phyloP scores from a whole-genome alignment of 2,888 invertebrate genomes.

The Prosopocoilus inquinatus region DNA sequence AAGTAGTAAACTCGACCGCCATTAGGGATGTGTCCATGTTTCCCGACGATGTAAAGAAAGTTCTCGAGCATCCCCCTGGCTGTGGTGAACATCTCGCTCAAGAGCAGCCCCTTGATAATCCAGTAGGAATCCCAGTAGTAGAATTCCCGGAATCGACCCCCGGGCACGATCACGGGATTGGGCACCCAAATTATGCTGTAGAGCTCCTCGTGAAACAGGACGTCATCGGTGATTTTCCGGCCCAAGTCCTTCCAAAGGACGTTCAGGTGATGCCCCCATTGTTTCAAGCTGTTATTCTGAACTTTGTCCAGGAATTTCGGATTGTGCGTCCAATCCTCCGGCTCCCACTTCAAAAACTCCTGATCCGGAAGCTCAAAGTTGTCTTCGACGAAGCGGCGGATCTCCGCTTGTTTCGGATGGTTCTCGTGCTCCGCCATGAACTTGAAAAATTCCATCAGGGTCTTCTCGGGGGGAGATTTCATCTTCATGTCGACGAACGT shows the following conservation, averaged over 20 bases:
- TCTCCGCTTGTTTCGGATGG: constrained; percentile 30
- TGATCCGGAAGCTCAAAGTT: constrained; percentile 72
- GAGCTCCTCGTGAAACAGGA: constrained; percentile 63
- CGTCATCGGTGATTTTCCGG: constrained; percentile 73
- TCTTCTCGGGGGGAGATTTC: constrained; percentile 63
- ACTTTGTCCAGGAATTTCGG: constrained; percentile 73
- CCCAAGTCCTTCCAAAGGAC: constrained; percentile 73
- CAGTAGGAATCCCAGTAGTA: constrained; percentile 98
- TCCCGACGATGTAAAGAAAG: constrained; percentile 76
- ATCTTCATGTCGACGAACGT: constrained; percentile 90
- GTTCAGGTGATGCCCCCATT: constrained; percentile 75
- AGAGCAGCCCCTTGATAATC: constrained; percentile 83
- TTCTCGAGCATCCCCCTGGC: constrained; percentile 83
- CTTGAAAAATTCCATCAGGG: constrained; percentile 60
- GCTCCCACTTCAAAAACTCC: constrained; percentile 71
- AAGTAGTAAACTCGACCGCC: constrained; percentile 87
- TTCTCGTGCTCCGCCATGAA: constrained; percentile 56
- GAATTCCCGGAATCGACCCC: constrained; percentile 83
- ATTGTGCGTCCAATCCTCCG: constrained; percentile 71
- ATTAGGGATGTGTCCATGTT: constrained; percentile 83
- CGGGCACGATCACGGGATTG: constrained; percentile 84
- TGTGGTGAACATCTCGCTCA: constrained; percentile 80
- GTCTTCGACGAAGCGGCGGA: constrained; percentile 56
- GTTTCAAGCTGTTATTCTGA: constrained; percentile 64
- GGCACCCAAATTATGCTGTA: constrained; percentile 89